Conservation (phyloP, 2,888 invertebrate genomes). For the Phasia obesa region DNA sequence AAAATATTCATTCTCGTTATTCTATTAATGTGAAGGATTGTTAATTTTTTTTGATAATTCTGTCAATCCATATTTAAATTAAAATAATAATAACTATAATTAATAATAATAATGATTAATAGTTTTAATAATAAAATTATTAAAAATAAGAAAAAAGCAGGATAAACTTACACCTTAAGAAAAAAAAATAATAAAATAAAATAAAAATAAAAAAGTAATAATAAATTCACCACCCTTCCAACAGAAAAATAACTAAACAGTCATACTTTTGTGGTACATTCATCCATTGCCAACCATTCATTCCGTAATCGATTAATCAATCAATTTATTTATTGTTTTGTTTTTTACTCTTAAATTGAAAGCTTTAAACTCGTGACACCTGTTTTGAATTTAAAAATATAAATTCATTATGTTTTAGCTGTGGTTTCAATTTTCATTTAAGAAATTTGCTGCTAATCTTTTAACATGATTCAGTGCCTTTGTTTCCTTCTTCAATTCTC, state of each 20-base stretch:
- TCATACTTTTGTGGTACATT: constrained; percentile 8
- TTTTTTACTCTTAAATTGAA: too few relatives aligned
- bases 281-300: constrained; percentile 25
- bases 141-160: constrained; percentile 45
- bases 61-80: constrained; percentile 50
- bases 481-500: constrained; percentile 11
- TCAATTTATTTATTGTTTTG: too few relatives aligned
- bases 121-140: constrained; percentile 27
- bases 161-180: constrained; percentile 69
- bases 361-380: not conserved
- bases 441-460: not conserved
- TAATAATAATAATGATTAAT: constrained; percentile 50
- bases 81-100: constrained; percentile 39
- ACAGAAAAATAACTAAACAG: constrained; percentile 51
- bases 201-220: constrained; percentile 42
- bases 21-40: too few relatives aligned
- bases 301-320: not conserved
- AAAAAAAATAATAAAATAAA: constrained; percentile 47
- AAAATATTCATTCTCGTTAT: not conserved
- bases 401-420: too few relatives aligned
- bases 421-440: not conserved
- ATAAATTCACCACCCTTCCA: constrained; percentile 64
- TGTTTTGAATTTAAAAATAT: constrained; percentile 9
- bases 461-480: not conserved
- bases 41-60: not conserved